Conservation (phyloP, 2,797 vertebrate species). For the Uromys caudimaculatus region DNA sequence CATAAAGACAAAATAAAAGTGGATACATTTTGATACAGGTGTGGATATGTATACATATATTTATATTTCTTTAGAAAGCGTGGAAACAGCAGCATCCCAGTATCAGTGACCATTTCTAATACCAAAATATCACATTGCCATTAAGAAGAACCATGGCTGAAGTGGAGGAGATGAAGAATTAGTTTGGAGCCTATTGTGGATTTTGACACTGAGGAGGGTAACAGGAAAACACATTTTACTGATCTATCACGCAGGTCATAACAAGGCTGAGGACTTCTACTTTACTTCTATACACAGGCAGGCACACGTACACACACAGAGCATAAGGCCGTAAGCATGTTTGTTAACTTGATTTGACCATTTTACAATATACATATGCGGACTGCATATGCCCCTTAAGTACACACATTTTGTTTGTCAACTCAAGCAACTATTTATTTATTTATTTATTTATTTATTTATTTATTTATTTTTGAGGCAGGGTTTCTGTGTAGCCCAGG, state of each 20-base stretch:
- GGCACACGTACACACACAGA: no score
- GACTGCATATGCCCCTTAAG: neutral
- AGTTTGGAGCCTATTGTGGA: neutral
- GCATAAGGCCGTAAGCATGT: neutral
- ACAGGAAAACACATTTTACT: neutral
- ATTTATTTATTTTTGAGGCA: no score
- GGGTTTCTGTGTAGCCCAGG: no score
- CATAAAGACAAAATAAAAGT: neutral
- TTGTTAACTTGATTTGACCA: neutral
- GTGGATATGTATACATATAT: neutral
- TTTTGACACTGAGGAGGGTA: neutral
- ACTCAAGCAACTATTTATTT: neutral
- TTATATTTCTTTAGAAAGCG: neutral
- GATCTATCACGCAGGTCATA: neutral
- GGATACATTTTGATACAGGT: fast-evolving
- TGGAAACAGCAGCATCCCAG: neutral
- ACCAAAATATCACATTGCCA: neutral
- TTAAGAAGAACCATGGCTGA: neutral
- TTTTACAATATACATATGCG: neutral
- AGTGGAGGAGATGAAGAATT: neutral
- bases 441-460: no score
- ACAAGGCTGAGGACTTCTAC: neutral
- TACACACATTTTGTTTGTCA: neutral
- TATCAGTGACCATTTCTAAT: neutral
- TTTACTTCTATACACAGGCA: neutral